Base-by-base conservation (phyloP, 2,888 invertebrate species). In the Bellardia bayeri region DNA sequence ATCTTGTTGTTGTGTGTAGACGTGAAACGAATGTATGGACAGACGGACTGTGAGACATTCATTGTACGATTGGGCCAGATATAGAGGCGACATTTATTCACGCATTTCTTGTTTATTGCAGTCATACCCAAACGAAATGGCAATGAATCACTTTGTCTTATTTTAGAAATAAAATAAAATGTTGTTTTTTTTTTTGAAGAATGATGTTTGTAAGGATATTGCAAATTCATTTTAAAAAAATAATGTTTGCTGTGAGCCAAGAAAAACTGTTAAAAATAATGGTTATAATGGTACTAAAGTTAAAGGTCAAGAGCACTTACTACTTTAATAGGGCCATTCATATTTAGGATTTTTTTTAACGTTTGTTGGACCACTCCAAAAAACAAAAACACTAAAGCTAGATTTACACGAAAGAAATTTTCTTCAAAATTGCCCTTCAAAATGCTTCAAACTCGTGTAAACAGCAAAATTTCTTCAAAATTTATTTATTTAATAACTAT, bases 1-100 rank as follows among this genome's bases (percentile, higher is more conserved):
- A 71, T 75, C 80, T 80, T 75, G 49, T 51, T 33, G n/a, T 11
- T 45, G 45, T 45, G 45, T 45, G 51, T 51, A n/a, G 56, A 49
- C 3, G 30, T n/a, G 51, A 4, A 16, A 45, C 23, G 23, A 23
- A 23, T 23, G 23, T 5, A 14, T 2, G 37, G 23, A 81, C n/a
- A 61, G 13, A 63, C 63, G 14, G n/a, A 16, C 49, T 54, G 23
- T 42, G 14, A 71, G 40, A 58, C 42, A 76, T 56, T 51, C 33
- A 81, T 42, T 64, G 69, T 33, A 23, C 14, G 74, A 37, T 63
- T 80, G 75, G 16, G 30, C 54, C 63, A 69, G 45, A 80, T 75
- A 63, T 45, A 69, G n/a, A 54, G 54, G 56, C 63, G 69, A 85
- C 74, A 85, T 85, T 85, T 75, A 80, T 74, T 80, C 51, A 79